Conservation (phyloP, 2,113 vertebrate genomes). For the Chaenocephalus aceratus region DNA sequence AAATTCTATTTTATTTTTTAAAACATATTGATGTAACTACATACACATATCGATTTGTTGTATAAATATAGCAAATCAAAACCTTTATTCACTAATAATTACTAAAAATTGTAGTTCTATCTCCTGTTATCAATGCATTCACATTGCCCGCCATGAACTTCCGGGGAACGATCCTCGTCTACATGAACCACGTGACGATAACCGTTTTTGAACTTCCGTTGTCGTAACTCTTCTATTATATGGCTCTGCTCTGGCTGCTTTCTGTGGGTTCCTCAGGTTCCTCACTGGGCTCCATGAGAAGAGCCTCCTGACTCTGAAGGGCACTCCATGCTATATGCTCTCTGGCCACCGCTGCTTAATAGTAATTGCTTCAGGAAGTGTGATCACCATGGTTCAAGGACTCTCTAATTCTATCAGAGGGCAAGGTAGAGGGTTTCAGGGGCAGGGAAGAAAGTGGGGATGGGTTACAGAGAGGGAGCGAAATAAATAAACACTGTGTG, state of each 20-base stretch:
- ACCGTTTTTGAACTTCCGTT: too few relatives aligned
- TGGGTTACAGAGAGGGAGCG: conserved; percentile 30
- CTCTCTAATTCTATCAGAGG: conserved; percentile 81
- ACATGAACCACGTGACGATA: too few relatives aligned
- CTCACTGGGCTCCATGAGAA: conserved; percentile 72
- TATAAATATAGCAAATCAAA: too few relatives aligned
- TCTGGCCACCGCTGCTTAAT: conserved; percentile 71
- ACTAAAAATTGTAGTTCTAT: too few relatives aligned
- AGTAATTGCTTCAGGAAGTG: conserved; percentile 85
- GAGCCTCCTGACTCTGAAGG: conserved; percentile 51
- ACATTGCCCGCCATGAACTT: too few relatives aligned
- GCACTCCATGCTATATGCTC: conserved; percentile 41
- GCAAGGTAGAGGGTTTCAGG: conserved; percentile 36
- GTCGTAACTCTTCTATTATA: too few relatives aligned
- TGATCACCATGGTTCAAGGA: conserved; percentile 82
- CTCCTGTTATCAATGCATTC: too few relatives aligned
- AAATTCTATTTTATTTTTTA: too few relatives aligned
- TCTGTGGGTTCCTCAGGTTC: conserved; percentile 70
- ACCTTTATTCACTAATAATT: too few relatives aligned
- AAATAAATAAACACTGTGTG: conserved; percentile 39
- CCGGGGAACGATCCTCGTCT: too few relatives aligned
- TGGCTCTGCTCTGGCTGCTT: conserved; percentile 7
- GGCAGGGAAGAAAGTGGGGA: conserved; percentile 17
- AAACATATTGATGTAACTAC: too few relatives aligned
- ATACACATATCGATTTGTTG: too few relatives aligned